A percentile compares a stretch with the other conserved stretches of the same genome.
Conservation (phyloP, 1,140 invertebrate genomes). For the Drosophila gunungcola region DNA sequence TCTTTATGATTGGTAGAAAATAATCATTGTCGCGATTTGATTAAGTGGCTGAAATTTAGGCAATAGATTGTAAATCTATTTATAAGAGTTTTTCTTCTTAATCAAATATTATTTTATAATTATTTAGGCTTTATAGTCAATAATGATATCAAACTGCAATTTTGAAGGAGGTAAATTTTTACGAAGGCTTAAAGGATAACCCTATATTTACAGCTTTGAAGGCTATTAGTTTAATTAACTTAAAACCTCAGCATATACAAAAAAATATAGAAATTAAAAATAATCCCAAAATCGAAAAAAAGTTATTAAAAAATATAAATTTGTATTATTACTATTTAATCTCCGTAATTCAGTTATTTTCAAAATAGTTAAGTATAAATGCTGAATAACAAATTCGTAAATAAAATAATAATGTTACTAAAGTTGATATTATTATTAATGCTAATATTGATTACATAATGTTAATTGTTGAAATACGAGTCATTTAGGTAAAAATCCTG, state of each 20-base stretch:
- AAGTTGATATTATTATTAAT: slow-evolving; percentile 85
- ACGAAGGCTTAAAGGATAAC: too few relatives aligned
- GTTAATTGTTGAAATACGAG: slow-evolving; percentile 85
- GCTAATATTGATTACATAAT: slow-evolving; percentile 78
- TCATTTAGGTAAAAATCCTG: slow-evolving; percentile 86
- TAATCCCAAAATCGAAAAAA: too few relatives aligned
- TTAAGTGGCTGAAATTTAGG: slow-evolving; percentile 86
- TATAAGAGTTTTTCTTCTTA: slow-evolving; percentile 85
- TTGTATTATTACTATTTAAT: too few relatives aligned
- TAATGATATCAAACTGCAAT: slow-evolving; percentile 86
- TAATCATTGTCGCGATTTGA: slow-evolving; percentile 86
- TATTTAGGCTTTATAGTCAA: slow-evolving; percentile 84
- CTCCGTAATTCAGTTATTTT: too few relatives aligned
- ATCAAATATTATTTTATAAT: slow-evolving; percentile 55
- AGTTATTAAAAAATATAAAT: too few relatives aligned
- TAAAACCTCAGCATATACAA: too few relatives aligned
- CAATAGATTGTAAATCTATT: slow-evolving; percentile 87
- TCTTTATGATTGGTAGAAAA: slow-evolving; percentile 91
- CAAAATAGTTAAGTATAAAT: too few relatives aligned
- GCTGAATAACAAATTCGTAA: too few relatives aligned
- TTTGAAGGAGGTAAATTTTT: slow-evolving; percentile 85
- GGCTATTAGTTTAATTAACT: too few relatives aligned
- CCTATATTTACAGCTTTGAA: too few relatives aligned
- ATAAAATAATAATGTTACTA: too few relatives aligned
- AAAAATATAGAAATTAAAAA: too few relatives aligned